phyloP scores from a whole-genome alignment of 2,797 vertebrate genomes.

The Lepidocolaptes lacrymiger region DNA sequence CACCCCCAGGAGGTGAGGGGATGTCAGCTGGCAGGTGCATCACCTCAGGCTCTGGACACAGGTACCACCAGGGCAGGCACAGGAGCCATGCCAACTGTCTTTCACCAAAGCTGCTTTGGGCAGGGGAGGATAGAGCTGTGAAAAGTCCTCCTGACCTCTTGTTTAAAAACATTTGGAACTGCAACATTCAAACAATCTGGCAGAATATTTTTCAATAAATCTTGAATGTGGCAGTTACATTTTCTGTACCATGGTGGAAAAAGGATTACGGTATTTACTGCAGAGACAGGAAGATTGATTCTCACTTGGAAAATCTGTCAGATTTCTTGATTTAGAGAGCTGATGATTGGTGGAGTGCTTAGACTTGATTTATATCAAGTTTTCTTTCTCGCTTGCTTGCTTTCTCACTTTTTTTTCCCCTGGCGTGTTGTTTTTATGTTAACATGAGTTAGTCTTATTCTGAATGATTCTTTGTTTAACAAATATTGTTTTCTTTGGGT shows the following conservation, averaged over 20 bases:
- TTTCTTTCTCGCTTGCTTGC: not conserved
- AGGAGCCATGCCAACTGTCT: rapidly evolving
- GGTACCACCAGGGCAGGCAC: not conserved
- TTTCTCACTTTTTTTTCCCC: not conserved
- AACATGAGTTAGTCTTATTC: not conserved
- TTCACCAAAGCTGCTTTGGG: not conserved
- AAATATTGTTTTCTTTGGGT: not conserved
- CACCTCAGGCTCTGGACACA: not conserved
- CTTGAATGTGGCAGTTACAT: conserved; percentile 67
- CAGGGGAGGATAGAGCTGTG: not conserved
- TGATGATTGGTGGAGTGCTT: conserved; percentile 65
- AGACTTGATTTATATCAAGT: conserved; percentile 71
- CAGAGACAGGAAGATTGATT: conserved; percentile 80
- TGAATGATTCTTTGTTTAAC: not conserved
- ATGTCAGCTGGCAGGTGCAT: not conserved
- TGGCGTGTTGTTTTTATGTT: not conserved
- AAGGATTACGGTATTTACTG: conserved; percentile 78
- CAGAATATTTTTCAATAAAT: conserved; percentile 76
- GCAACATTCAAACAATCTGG: conserved; percentile 41
- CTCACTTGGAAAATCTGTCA: conserved; percentile 73
- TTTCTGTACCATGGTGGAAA: conserved; percentile 69
- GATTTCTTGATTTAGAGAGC: conserved; percentile 78
- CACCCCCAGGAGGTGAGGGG: not conserved
- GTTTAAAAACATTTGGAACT: conserved; percentile 25
- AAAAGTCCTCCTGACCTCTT: conserved; percentile 31